Percentiles rank a stretch among this genome's conserved stretches.
phyloP scores from a whole-genome alignment of 2,113 vertebrate species.

The Tetrao urogallus region DNA sequence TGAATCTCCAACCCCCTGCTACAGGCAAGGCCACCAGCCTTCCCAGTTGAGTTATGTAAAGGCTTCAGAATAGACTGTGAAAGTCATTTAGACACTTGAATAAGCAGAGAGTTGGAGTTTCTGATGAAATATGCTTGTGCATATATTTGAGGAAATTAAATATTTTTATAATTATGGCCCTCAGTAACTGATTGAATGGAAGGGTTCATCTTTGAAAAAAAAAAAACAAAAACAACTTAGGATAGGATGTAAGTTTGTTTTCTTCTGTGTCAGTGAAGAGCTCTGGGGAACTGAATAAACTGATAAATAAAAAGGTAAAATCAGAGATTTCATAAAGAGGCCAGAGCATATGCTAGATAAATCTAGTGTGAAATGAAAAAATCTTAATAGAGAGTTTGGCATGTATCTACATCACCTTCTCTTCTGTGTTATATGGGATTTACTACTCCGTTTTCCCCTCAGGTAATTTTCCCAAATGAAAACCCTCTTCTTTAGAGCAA shows the following conservation, averaged over 20 bases:
- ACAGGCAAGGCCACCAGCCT: too few species aligned
- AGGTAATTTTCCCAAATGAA: background rate
- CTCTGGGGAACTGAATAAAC: background rate
- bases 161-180: background rate
- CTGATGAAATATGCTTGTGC: background rate
- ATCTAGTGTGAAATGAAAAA: background rate
- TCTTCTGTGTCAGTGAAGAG: background rate
- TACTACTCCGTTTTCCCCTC: background rate
- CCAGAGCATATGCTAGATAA: background rate
- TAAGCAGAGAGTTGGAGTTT: background rate
- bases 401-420: background rate
- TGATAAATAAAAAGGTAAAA: background rate
- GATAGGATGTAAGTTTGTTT: background rate
- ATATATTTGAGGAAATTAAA: background rate
- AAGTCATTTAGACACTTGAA: background rate
- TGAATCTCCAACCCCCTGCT: too few species aligned
- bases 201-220: background rate
- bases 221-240: background rate
- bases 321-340: background rate
- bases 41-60: background rate
- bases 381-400: background rate
- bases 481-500: background rate
- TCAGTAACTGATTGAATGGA: background rate
- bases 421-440: background rate
- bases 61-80: background rate